Evolutionary conservation across 2,113 vertebrate species (phyloP).

Genomic region (Erinaceus europaeus): DNA sequence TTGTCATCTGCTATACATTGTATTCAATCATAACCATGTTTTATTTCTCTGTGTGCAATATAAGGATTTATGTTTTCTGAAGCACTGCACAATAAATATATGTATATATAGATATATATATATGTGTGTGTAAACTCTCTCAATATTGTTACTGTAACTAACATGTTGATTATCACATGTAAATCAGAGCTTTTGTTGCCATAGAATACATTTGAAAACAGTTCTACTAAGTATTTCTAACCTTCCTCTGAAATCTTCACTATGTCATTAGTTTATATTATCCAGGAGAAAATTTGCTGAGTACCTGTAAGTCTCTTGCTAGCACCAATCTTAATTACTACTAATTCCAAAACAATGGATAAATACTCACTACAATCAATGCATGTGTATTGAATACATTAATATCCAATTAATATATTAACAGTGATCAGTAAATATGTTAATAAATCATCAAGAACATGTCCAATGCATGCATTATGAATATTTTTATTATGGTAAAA

Average conservation of each 20-base stretch:
- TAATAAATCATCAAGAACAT: neutral
- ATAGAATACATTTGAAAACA: neutral
- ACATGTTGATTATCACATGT: neutral
- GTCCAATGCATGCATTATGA: neutral
- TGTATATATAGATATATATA: too few relatives aligned
- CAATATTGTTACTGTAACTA: neutral
- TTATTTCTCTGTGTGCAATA: neutral
- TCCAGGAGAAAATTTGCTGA: slow-evolving; percentile 22
- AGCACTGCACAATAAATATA: neutral
- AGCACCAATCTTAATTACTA: neutral
- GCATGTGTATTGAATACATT: neutral
- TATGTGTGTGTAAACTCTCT: too few relatives aligned
- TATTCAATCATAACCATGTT: neutral
- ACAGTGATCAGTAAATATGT: neutral
- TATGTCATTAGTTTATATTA: slow-evolving; percentile 2
- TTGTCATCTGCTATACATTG: neutral
- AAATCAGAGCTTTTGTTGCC: neutral
- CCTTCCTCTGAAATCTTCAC: neutral
- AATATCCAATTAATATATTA: neutral
- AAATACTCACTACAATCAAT: neutral
- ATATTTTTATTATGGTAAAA: neutral
- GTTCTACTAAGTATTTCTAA: neutral
- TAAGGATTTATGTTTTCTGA: neutral
- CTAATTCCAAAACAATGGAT: slow-evolving; percentile 15
- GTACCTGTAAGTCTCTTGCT: neutral